Base-by-base conservation (phyloP, 2,113 vertebrate species). In the Rostratula benghalensis region DNA sequence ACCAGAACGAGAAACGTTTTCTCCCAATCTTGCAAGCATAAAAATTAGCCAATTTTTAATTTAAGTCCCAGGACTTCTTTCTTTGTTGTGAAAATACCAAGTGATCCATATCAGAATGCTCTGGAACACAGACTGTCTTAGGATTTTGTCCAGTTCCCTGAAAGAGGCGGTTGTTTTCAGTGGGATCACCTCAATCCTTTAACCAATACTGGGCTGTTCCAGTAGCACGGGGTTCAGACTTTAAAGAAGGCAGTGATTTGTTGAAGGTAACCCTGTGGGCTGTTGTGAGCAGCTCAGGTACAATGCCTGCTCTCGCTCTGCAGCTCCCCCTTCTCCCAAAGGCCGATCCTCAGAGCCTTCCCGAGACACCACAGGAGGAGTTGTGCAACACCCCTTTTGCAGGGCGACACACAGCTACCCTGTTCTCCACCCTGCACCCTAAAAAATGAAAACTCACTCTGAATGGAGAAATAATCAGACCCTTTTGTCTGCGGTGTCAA, bases 41-140 rank as follows among this genome's bases (percentile, higher is more conserved):
- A 68, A 75, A 93, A 95, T 56, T 87, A 71, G 83, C 87, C 74
- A 73, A 73, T 91, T 91, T 84, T 81, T 71, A 43, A 79, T 82
- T 78, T 28, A 35, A 93, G 74, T 79, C 89, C 87, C 89, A 96
- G 73, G 69, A 95, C 78, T 91, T 84, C 53, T 30, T 78, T 51
- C 57, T 84, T 73, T 60, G 30, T 75, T 93, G 69, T 70, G 81
- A 91, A 94, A 94, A 89, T 64, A 93, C 11, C 83, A 63, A 94
- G 80, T 18, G 6, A 93, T 37, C 83, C 83, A 5, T 67, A 84
- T 50, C 86, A 89, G 89, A 89, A 69, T 46, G 63, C 81, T 73
- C 10, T 76, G 84, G 61, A 95, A 87, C 53, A 51, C 0, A 18
- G 50, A 73, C 15, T 23, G 35, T 23, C 81, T 86, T 17, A 31